These are phyloP conservation scores for Propithecus perrieri DNA, from an alignment of 2,797 vertebrate species.

Conservation along the genomic window DNA sequence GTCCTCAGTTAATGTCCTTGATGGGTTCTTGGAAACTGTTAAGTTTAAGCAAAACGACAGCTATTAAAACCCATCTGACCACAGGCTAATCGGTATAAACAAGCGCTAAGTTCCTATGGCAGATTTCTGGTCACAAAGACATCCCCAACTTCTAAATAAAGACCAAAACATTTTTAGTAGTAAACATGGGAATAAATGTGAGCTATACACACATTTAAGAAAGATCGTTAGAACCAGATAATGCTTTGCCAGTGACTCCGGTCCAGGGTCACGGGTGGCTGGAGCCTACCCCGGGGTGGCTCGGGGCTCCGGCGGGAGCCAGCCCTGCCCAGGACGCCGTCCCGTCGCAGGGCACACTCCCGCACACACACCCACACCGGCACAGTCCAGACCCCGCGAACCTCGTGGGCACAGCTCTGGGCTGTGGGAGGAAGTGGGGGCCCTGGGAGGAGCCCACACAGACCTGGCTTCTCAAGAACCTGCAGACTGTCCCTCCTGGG, in stretches of 20 bases:
- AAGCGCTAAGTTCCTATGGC: neutral
- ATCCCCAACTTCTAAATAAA: neutral
- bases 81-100: neutral
- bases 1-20: neutral
- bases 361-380: neutral
- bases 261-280: neutral
- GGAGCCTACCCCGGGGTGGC: neutral
- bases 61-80: neutral
- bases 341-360: rapidly evolving
- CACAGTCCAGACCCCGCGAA: neutral
- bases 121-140: neutral
- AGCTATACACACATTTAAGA: neutral
- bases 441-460: neutral
- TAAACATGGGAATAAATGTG: neutral
- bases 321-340: neutral
- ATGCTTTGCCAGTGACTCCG: neutral
- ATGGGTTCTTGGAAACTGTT: neutral
- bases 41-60: neutral
- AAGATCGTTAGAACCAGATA: neutral
- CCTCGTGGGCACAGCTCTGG: neutral
- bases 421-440: neutral
- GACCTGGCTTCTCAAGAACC: neutral
- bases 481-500: neutral
- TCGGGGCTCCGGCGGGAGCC: neutral
- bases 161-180: neutral